These are phyloP conservation scores for Drosophila trapezifrons DNA, from an alignment of 1,140 invertebrate genomes.

Conservation along the genomic window DNA sequence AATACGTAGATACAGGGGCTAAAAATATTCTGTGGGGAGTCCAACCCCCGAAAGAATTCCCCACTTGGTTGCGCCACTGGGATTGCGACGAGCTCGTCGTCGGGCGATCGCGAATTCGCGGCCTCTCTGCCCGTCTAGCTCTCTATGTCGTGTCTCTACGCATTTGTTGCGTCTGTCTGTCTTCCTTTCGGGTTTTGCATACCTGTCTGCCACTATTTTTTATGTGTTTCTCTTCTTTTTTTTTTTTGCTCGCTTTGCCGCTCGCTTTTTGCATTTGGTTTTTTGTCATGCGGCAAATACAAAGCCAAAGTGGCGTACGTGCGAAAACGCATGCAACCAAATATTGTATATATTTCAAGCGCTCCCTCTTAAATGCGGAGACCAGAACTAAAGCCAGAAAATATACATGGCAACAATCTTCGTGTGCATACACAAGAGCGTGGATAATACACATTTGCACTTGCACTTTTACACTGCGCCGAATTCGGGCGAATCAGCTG, in stretches of 20 bases:
- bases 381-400: constrained; percentile 46
- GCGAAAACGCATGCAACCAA: constrained; percentile 82
- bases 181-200: constrained; percentile 31
- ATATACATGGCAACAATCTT: constrained; percentile 28
- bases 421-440: constrained; percentile 2
- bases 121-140: constrained; percentile 4
- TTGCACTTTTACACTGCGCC: constrained; percentile 11
- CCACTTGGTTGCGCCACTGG: not conserved
- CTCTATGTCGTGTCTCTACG: constrained; percentile 34
- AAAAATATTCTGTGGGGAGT: not conserved
- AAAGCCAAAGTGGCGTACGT: constrained; percentile 76
- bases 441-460: constrained; percentile 23
- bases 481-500: constrained; percentile 36
- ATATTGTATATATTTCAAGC: constrained; percentile 53
- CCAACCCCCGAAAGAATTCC: no score
- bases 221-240: constrained; percentile 4
- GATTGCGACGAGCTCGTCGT: constrained; percentile 40
- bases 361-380: constrained; percentile 18
- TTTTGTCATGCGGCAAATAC: constrained; percentile 51
- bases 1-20: no score
- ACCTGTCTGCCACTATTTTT: constrained; percentile 20
- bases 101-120: constrained; percentile 21
- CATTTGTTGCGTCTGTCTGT: constrained; percentile 24
- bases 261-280: constrained; percentile 17
- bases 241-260: constrained; percentile 21